These are phyloP conservation scores for Urocyon cinereoargenteus DNA, from an alignment of 2,797 vertebrate species.

Conservation along the genomic window DNA sequence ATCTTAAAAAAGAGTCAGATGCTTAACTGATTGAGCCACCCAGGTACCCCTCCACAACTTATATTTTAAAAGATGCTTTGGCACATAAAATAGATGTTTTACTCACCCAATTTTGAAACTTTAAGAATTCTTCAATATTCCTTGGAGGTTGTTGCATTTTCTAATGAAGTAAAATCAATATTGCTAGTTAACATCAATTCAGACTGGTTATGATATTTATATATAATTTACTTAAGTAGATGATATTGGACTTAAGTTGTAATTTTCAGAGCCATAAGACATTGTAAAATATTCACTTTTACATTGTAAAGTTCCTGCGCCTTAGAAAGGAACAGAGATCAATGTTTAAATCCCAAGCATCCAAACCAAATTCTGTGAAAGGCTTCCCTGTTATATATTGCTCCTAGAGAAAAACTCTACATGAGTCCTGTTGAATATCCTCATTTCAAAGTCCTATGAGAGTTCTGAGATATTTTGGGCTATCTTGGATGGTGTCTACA, in stretches of 20 bases:
- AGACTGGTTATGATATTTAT: constrained; percentile 25
- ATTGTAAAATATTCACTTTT: constrained; percentile 47
- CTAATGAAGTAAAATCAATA: constrained; percentile 78
- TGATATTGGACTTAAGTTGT: not conserved
- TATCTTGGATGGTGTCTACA: not conserved
- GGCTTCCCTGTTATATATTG: not conserved
- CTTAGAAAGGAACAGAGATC: constrained; percentile 53
- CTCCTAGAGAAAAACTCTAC: not conserved
- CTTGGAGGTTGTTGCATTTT: constrained; percentile 69
- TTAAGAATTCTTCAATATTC: constrained; percentile 83
- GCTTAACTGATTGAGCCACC: not conserved
- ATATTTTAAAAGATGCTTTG: not conserved
- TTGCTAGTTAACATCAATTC: constrained; percentile 48
- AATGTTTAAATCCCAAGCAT: constrained; percentile 12
- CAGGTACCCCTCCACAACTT: not conserved
- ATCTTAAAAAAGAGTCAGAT: not conserved
- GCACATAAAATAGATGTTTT: constrained; percentile 52
- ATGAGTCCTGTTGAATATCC: not conserved
- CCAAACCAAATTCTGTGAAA: constrained; percentile 36
- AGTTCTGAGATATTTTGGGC: not conserved
- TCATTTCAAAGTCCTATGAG: constrained; percentile 53
- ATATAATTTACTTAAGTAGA: constrained; percentile 35
- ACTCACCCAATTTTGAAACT: constrained; percentile 81
- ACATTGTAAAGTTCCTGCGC: not conserved
- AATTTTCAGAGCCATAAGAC: constrained; percentile 41